Conservation (phyloP, 1,140 invertebrate species). For the Babylonia areolata region DNA sequence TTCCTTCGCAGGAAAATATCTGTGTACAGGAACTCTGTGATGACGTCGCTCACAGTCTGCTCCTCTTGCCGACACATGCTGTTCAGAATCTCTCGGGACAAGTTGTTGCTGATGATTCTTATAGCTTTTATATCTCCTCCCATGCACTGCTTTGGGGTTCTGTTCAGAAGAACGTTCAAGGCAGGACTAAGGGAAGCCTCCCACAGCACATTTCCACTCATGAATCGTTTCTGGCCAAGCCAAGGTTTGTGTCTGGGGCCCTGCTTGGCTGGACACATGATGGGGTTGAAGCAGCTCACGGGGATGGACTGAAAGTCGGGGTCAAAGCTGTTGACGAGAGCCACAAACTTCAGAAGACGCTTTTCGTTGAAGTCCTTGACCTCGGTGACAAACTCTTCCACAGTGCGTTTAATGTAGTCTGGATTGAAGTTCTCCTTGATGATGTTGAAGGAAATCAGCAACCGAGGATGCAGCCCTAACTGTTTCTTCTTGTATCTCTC, state of each 20-base stretch:
- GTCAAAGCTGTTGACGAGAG: slow-evolving; percentile 58
- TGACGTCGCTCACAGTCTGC: slow-evolving; percentile 47
- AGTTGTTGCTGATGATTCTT: slow-evolving; percentile 48
- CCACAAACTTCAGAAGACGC: slow-evolving; percentile 52
- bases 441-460: slow-evolving; percentile 60
- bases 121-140: slow-evolving; percentile 39
- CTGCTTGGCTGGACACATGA: slow-evolving; percentile 35
- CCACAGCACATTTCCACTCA: slow-evolving; percentile 41
- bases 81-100: slow-evolving; percentile 53
- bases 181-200: slow-evolving; percentile 49
- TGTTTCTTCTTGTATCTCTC: slow-evolving; percentile 44
- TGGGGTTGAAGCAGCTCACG: slow-evolving; percentile 51
- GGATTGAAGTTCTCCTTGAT: slow-evolving; percentile 58
- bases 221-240: neutral
- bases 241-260: neutral
- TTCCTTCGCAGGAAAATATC: slow-evolving; percentile 36
- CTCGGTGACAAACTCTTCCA: slow-evolving; percentile 49
- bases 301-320: slow-evolving; percentile 49
- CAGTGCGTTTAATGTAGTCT: slow-evolving; percentile 52
- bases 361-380: slow-evolving; percentile 46
- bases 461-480: slow-evolving; percentile 49
- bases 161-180: slow-evolving; percentile 51
- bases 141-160: slow-evolving; percentile 39
- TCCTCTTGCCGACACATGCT: slow-evolving; percentile 34
- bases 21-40: slow-evolving; percentile 42